Evolutionary conservation across 2,113 vertebrate species (phyloP).

Genomic region (Nibea coibor): DNA sequence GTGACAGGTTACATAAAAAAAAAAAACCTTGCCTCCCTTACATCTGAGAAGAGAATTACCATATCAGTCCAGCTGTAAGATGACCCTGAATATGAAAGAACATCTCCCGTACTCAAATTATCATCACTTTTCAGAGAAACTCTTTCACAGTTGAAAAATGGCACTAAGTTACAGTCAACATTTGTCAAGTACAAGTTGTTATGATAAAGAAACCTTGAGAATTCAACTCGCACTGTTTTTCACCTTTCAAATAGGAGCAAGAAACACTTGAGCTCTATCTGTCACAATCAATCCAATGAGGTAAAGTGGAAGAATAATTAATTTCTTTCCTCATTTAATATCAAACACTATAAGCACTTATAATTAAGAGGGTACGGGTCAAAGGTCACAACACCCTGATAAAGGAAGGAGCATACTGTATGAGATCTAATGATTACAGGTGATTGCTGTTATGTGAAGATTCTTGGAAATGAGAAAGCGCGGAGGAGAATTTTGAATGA

Average conservation of each 20-base stretch:
- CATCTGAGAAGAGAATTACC: neutral
- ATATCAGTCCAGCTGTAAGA: neutral
- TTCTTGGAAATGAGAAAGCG: neutral
- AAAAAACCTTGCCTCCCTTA: neutral
- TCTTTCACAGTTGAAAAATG: neutral
- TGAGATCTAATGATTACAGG: neutral
- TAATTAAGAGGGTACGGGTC: neutral
- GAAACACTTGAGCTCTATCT: neutral
- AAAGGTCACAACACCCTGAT: neutral
- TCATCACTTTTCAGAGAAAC: neutral
- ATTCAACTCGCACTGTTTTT: neutral
- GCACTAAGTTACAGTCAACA: neutral
- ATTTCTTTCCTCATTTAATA: neutral
- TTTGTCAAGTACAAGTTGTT: neutral
- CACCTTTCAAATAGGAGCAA: conserved; percentile 7
- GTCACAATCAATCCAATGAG: neutral
- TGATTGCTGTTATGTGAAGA: neutral
- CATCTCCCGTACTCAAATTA: too few species aligned
- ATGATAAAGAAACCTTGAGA: neutral
- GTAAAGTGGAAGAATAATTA: neutral
- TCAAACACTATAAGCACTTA: neutral
- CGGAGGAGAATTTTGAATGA: neutral
- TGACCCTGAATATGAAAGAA: neutral
- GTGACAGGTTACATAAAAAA: neutral
- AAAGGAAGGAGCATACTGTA: neutral